Base-by-base conservation (phyloP, 2,113 vertebrate species). In the Hydrochoerus hydrochaeris region DNA sequence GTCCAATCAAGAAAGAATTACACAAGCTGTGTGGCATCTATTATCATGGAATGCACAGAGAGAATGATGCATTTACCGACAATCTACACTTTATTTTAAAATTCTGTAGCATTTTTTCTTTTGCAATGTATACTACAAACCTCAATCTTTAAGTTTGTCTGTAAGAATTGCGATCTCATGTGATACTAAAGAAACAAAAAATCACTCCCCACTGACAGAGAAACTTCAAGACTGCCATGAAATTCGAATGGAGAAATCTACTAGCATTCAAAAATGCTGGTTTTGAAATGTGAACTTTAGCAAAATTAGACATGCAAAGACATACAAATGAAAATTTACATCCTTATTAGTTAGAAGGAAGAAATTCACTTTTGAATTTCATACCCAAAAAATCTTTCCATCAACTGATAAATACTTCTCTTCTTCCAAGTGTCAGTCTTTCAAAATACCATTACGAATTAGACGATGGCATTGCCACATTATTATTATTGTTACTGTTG, bases 281-380 rank as follows among this genome's bases (percentile, higher is more conserved):
- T 71, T 96, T 54, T 65, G 24, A 78, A 89, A 52, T 84, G 81
- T 54, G 22, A 69, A 63, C 60, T 92, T 84, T 54, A 94, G 77
- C 32, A 85, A 90, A 77, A 57, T 57, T 19, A 77, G 78, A 57
- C 38, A 26, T 54, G n/a, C 10, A 77, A 65, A 88, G 11, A 0
- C 13, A 57, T 46, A 88, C 17, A 41, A 78, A 85, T 32, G n/a
- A 96, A 65, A 82, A 5, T 54, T 3, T 54, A 57, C 7, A 49
- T 62, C 95, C 28, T 58, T 20, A 11, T 38, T 11, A 89, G 16
- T n/a, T n/a, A 7, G 1, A 85, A 11, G 5, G 41, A 75, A 38
- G 11, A 82, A 75, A 91, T 65, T 95, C 30, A n/a, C 4, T 46
- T 87, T 81, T 0, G 26, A 38, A 52, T 22, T 95, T 88, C 35